A percentile compares a stretch with the other conserved stretches of the same genome.
phyloP scores from a whole-genome alignment of 2,113 vertebrate genomes.

The Syrrhaptes paradoxus region DNA sequence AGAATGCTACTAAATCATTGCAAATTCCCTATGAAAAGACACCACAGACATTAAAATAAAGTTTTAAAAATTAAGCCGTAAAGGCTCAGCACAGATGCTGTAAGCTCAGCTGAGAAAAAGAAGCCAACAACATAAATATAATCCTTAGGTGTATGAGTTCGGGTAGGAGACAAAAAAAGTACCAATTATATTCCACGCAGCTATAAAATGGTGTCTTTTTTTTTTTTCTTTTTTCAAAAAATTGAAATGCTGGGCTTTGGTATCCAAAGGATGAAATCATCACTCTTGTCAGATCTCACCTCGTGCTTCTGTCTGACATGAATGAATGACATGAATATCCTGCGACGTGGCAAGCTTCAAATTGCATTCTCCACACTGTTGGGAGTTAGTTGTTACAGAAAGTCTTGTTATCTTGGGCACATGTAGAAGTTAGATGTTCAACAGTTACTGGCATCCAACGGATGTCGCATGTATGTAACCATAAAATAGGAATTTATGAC shows the following conservation, averaged over 20 bases:
- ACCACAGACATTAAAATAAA: background rate
- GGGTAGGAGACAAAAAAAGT: background rate
- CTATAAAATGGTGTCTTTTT: background rate
- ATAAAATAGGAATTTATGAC: background rate
- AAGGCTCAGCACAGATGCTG: background rate
- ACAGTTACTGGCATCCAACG: background rate
- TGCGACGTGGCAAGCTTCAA: background rate
- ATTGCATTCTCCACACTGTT: background rate
- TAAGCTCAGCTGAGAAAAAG: background rate
- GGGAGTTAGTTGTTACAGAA: background rate
- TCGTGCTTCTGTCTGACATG: background rate
- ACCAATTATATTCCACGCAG: background rate
- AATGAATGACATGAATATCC: background rate
- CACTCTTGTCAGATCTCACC: background rate
- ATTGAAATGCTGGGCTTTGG: background rate
- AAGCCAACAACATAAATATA: background rate
- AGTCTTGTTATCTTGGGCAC: background rate
- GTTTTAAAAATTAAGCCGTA: background rate
- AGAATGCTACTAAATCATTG: background rate
- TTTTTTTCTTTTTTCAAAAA: background rate
- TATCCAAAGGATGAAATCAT: background rate
- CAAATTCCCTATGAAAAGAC: background rate
- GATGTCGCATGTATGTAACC: background rate
- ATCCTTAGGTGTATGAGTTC: background rate
- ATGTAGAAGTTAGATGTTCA: background rate